These are phyloP conservation scores for Pherbina coryleti DNA, from an alignment of 2,888 invertebrate genomes.

Conservation along the genomic window DNA sequence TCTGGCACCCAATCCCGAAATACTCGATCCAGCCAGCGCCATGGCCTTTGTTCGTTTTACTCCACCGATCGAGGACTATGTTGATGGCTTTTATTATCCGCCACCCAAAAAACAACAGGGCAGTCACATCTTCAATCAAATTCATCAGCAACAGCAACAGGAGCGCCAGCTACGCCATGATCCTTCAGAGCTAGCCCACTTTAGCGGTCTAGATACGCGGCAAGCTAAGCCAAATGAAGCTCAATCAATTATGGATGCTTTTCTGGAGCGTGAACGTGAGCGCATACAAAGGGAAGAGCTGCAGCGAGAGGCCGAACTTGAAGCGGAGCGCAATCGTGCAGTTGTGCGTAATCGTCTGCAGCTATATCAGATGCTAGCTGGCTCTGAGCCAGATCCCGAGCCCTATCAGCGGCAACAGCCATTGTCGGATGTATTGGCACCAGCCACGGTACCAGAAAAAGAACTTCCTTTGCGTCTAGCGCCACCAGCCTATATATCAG, in stretches of 20 bases:
- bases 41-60: slow-evolving; percentile 85
- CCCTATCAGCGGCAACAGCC: slow-evolving; percentile 59
- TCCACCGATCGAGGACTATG: slow-evolving; percentile 79
- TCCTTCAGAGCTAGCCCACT: slow-evolving; percentile 59
- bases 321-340: slow-evolving; percentile 56
- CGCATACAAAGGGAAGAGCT: slow-evolving; percentile 56
- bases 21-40: slow-evolving; percentile 76
- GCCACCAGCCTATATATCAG: slow-evolving; percentile 54
- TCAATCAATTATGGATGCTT: slow-evolving; percentile 59
- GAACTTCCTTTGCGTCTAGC: slow-evolving; percentile 49
- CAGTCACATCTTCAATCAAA: slow-evolving; percentile 55
- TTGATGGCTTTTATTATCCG: slow-evolving; percentile 85
- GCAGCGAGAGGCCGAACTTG: slow-evolving; percentile 52
- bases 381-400: slow-evolving; percentile 65
- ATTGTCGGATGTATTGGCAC: slow-evolving; percentile 40
- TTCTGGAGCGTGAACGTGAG: slow-evolving; percentile 59
- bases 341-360: slow-evolving; percentile 60
- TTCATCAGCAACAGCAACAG: slow-evolving; percentile 59
- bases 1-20: slow-evolving; percentile 64
- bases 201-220: slow-evolving; percentile 58
- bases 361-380: slow-evolving; percentile 65
- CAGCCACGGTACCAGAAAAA: slow-evolving; percentile 47
- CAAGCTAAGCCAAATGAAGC: slow-evolving; percentile 50
- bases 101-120: slow-evolving; percentile 67
- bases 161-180: slow-evolving; percentile 61